Conservation (phyloP, 2,113 vertebrate genomes). For the Lycaon pictus region DNA sequence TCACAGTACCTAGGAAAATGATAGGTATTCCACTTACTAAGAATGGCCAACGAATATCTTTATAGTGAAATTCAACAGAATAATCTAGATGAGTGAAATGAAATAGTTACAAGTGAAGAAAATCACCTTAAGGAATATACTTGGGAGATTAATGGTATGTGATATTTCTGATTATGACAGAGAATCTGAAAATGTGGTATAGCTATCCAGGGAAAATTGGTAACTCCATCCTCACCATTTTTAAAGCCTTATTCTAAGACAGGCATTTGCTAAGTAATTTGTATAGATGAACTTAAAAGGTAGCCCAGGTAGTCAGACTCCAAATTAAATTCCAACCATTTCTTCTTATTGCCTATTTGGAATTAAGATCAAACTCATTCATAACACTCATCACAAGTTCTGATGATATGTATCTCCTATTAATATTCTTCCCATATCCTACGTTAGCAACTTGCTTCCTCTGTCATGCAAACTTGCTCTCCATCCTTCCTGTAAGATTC, state of each 20-base stretch:
- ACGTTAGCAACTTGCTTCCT: slow-evolving; percentile 39
- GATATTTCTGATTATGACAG: slow-evolving; percentile 27
- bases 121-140: neutral
- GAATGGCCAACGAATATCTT: neutral
- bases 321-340: slow-evolving; percentile 23
- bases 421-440: neutral
- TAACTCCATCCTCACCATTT: neutral
- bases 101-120: slow-evolving; percentile 43
- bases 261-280: slow-evolving; percentile 54
- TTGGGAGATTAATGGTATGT: slow-evolving; percentile 26
- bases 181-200: neutral
- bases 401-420: neutral
- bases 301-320: neutral
- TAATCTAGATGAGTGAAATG: slow-evolving; percentile 31
- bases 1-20: slow-evolving; percentile 31
- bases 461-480: neutral
- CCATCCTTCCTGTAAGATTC: neutral
- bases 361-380: slow-evolving; percentile 40
- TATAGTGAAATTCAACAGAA: slow-evolving; percentile 14
- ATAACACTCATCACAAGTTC: neutral
- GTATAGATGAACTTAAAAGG: neutral
- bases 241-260: slow-evolving; percentile 27
- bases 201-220: neutral
- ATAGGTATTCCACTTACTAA: neutral
- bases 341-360: neutral